phyloP scores from a whole-genome alignment of 1,140 invertebrate genomes.

The Pararge aegeria region DNA sequence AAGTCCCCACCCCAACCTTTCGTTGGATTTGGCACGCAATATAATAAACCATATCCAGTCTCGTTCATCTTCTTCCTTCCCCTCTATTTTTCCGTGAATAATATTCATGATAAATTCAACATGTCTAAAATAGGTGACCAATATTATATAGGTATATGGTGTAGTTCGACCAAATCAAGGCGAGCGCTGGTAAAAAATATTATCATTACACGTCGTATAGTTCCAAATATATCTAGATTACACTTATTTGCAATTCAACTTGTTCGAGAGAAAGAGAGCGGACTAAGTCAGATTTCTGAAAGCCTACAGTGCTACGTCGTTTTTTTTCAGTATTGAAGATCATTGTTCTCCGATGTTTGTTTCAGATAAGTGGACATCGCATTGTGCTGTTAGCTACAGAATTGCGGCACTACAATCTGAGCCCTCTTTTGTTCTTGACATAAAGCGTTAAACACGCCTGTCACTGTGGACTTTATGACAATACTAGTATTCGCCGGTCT shows the following conservation, averaged over 20 bases:
- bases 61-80: no score
- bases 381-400: constrained; percentile 16
- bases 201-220: no score
- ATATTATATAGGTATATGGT: no score
- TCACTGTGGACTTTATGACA: not conserved
- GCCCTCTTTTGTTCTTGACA: constrained; percentile 22
- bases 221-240: no score
- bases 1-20: no score
- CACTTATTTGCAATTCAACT: not conserved
- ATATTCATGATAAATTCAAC: no score
- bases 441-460: constrained; percentile 11
- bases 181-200: no score
- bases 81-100: no score
- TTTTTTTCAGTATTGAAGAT: constrained; percentile 18
- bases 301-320: not conserved
- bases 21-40: no score
- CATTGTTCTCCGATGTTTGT: constrained; percentile 15
- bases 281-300: not conserved
- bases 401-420: constrained; percentile 5
- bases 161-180: no score
- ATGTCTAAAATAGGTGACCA: no score
- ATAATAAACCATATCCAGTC: no score
- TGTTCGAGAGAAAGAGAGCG: not conserved
- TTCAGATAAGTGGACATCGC: constrained; percentile 15
- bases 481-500: not conserved